A percentile compares a stretch with the other conserved stretches of the same genome.
Evolutionary conservation across 1,140 invertebrate species (phyloP).

Genomic region (Rhizoglyphus robini): DNA sequence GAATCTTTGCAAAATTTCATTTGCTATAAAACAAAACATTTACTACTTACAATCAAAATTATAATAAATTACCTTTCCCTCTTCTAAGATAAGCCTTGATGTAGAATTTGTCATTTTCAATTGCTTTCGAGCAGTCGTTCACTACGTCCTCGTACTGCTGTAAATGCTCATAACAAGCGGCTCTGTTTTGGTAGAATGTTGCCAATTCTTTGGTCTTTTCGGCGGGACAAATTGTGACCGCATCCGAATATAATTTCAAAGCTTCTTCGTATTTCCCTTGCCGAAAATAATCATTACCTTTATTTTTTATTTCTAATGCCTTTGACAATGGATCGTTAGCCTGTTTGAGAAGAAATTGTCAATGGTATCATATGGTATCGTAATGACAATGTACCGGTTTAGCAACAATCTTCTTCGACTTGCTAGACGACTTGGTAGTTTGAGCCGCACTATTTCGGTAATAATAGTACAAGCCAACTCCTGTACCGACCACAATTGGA

Average conservation of each 20-base stretch:
- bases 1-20: constrained; percentile 18
- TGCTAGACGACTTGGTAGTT: no score
- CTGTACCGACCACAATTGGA: constrained; percentile 18
- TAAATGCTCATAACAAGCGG: constrained; percentile 74
- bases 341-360: constrained; percentile 2
- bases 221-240: constrained; percentile 65
- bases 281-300: constrained; percentile 76
- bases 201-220: constrained; percentile 58
- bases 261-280: constrained; percentile 73
- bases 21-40: background rate
- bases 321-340: constrained; percentile 23
- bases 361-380: background rate
- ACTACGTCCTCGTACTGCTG: constrained; percentile 70
- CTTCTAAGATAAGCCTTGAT: constrained; percentile 70
- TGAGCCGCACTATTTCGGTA: constrained; percentile 1
- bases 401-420: no score
- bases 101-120: constrained; percentile 73
- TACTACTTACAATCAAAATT: constrained; percentile 4
- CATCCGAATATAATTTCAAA: constrained; percentile 69
- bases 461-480: constrained; percentile 3
- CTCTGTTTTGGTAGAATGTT: constrained; percentile 88
- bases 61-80: constrained; percentile 45
- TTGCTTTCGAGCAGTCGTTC: constrained; percentile 67
- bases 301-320: constrained; percentile 60
- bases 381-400: no score